Conservation (phyloP, 2,797 vertebrate species). For the Hydrophis major region DNA sequence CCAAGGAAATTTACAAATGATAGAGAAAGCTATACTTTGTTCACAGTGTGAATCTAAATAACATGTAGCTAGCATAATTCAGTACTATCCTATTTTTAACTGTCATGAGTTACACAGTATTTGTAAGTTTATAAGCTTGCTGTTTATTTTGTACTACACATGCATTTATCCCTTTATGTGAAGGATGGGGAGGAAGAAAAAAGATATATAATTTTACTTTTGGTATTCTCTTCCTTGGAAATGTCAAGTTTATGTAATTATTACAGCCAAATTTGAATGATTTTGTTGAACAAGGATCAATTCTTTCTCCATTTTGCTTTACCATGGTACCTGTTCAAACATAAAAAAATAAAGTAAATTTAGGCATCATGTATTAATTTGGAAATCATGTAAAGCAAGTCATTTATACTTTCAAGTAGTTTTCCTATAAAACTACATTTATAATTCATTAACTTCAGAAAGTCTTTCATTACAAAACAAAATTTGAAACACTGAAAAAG, state of each 20-base stretch:
- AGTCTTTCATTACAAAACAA: not conserved
- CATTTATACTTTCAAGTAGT: not conserved
- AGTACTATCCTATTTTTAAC: not conserved
- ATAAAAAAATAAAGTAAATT: constrained; percentile 31
- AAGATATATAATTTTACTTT: constrained; percentile 77
- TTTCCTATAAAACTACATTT: not conserved
- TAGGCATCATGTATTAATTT: not conserved
- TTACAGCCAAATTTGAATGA: constrained; percentile 76
- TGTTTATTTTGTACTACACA: not conserved
- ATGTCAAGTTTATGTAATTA: constrained; percentile 82
- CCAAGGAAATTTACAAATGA: not conserved
- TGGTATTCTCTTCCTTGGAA: constrained; percentile 89
- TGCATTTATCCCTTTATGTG: not conserved
- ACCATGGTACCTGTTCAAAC: constrained; percentile 78
- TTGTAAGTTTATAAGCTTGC: not conserved
- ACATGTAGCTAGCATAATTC: not conserved
- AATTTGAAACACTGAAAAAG: not conserved
- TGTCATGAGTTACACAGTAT: not conserved
- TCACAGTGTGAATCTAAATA: not conserved
- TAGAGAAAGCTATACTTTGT: not conserved
- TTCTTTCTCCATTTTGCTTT: constrained; percentile 79
- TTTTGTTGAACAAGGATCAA: constrained; percentile 73
- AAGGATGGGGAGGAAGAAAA: not conserved
- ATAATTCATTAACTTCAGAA: not conserved
- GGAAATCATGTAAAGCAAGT: not conserved